Evolutionary conservation across 1,140 invertebrate species (phyloP), one percentile per base, ranked within the genome.

Genomic region (Triops cancriformis): DNA sequence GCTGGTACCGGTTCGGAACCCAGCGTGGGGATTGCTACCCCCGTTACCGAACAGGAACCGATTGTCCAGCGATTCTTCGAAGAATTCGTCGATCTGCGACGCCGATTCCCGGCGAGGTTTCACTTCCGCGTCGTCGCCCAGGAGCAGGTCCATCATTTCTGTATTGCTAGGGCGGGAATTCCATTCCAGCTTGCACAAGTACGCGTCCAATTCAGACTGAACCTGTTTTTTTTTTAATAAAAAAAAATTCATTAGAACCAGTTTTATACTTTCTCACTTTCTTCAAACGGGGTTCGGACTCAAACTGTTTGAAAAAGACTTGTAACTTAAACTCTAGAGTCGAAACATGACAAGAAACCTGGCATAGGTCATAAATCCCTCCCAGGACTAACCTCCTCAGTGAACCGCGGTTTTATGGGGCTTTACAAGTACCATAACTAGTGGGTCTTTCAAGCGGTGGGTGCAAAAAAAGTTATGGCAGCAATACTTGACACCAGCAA

Each of bases 31-130:
- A 72, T 78, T 12, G 80, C 12, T 64, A 76, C 11, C 72, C 28
- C 12, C 43, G n/a, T 37, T 73, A 77, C 37, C 74, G 75, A 28
- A 64, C 18, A 64, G 14, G 51, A 64, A 23, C 18, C 51, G n/a
- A 27, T 42, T 42, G 42, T 77, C 74, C 83, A 84, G 75, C 64
- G 80, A 79, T 43, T 81, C 83, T 74, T 89, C 87, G 85, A 92
- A 92, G 82, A 91, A 91, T 77, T 91, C 90, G 83, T 91, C 90
- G 80, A 91, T 89, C 79, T 88, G 86, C 9, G 89, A 88, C 5
- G 88, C 88, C 26, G 88, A 89, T 79, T 89, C 87, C 18, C 90
- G 85, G 14, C 90, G 86, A 4, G 87, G 85, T 75, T 90, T 87
- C 42, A 76, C 10, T 6, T 72, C 72, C 23, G 75, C 12, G 5